Evolutionary conservation across 2,888 invertebrate species (phyloP), one percentile per base, ranked within the genome.

Genomic region (Dorcus hopei): DNA sequence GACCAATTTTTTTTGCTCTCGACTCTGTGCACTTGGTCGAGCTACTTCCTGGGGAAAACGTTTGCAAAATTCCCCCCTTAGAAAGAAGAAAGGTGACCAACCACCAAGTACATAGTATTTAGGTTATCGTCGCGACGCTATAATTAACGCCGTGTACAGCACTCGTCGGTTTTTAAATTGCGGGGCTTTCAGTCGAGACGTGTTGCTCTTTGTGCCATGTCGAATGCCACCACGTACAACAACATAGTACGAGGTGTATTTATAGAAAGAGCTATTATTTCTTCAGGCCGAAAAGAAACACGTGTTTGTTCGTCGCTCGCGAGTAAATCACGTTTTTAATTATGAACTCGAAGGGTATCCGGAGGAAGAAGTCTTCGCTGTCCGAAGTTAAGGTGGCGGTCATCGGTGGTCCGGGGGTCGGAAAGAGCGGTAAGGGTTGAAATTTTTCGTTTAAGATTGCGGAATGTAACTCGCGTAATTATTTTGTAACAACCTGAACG

Each of bases 311-410:
- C 11, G 43, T 43, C 7, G 14, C 11, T 49, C 49, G 33, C 33
- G n/a, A 26, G 23, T 26, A 3, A 19, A 23, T 38, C 6, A 14
- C 41, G 23, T 9, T 49, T 9, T 38, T 54, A 45, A 45, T 39
- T 26, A 88, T 88, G 88, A 86, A 91, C 70, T 87, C 91, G 67
- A 86, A 91, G 71, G 91, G 90, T 49, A 92, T 94, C 67, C 83
- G 93, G 68, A 85, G 93, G 71, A 95, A 94, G 82, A 95, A 95
- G 80, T 93, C 93, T 47, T 90, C 92, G 68, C 82, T 94, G 64
- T 88, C 91, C 61, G 94, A 95, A 81, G 90, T 95, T 66, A 95
- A 95, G 83, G 89, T 95, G 70, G 93, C 91, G 43, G 91, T 95
- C 68, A 83, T 95, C 66, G 95, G 95, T 57, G 92, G 92, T 57